Evolutionary conservation across 1,140 invertebrate species (phyloP), one percentile per base, ranked within the genome.

Genomic region (Megalonaias nervosa): DNA sequence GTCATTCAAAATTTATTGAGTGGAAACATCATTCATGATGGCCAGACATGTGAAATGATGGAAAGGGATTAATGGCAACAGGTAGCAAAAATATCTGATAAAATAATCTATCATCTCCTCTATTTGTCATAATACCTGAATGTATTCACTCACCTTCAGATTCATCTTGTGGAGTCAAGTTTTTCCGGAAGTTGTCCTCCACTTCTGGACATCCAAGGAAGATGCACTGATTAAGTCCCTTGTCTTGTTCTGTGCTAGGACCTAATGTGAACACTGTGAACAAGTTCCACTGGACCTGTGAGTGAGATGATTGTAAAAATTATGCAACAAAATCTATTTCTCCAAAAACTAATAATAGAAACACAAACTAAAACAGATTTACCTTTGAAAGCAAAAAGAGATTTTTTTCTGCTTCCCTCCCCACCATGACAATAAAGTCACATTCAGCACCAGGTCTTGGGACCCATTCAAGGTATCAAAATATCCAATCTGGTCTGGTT

Each of bases 271-370:
- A 81, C 55, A 87, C 82, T 9, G 94, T 94, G 76, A 96, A 95
- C 55, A 97, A 91, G 90, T 96, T 96, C 94, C 95, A 96, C 90
- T 95, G 95, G 62, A 96, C 95, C 95, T 95, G 79, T 55, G 84
- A 83, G 2, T 31, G 9, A 48, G 38, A 48, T 6, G 38, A 9
- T 48, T 48, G 6, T 48, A 48, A 48, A 48, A 48, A 48, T 48
- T 48, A 48, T 6, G 38, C 11, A 48, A 6, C 38, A 48, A 48
- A 48, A 11, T 48, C 38, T 11, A 48, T 0, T 11, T 48, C 38
- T 48, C 38, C 38, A 48, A 6, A 9, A 48, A 6, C 38, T 48
- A 48, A 48, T 48, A 48, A 48, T 11, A 48, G 38, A 48, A 48
- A 48, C 11, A 48, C 6, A 48, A 48, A 48, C 38, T 31, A 31